A percentile compares a stretch with the other conserved stretches of the same genome.
These are phyloP conservation scores for Hydrocynus forskahlii DNA, from an alignment of 2,797 vertebrate genomes.

Conservation along the genomic window DNA sequence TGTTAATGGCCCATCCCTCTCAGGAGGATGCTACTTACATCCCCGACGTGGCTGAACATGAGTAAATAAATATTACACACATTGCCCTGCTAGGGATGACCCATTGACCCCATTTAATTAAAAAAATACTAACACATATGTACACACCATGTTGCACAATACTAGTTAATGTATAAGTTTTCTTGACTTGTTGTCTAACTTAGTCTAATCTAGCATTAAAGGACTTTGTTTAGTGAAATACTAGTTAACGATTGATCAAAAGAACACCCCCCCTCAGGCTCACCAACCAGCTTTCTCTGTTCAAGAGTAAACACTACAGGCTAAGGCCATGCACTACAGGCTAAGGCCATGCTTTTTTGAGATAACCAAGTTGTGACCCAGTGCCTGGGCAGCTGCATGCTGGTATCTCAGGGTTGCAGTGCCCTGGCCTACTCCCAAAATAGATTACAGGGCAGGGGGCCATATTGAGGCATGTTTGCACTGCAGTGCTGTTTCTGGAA, in stretches of 20 bases:
- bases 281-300: neutral
- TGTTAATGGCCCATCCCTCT: constrained; percentile 92
- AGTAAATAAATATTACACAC: constrained; percentile 71
- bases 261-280: no score
- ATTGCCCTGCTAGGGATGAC: neutral
- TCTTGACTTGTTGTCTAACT: no score
- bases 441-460: constrained; percentile 28
- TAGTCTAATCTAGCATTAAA: no score
- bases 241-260: neutral
- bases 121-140: no score
- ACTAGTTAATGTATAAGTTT: no score
- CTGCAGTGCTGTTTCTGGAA: neutral
- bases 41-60: constrained; percentile 80
- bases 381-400: constrained; percentile 1
- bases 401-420: neutral
- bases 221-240: no score
- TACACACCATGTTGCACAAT: no score
- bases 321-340: neutral
- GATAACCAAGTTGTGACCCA: constrained; percentile 15
- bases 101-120: no score
- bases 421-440: constrained; percentile 36
- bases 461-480: constrained; percentile 9
- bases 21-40: constrained; percentile 84
- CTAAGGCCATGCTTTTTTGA: no score
- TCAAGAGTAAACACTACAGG: neutral